These are phyloP conservation scores for Polyommatus icarus DNA, from an alignment of 2,888 invertebrate species.

Conservation along the genomic window DNA sequence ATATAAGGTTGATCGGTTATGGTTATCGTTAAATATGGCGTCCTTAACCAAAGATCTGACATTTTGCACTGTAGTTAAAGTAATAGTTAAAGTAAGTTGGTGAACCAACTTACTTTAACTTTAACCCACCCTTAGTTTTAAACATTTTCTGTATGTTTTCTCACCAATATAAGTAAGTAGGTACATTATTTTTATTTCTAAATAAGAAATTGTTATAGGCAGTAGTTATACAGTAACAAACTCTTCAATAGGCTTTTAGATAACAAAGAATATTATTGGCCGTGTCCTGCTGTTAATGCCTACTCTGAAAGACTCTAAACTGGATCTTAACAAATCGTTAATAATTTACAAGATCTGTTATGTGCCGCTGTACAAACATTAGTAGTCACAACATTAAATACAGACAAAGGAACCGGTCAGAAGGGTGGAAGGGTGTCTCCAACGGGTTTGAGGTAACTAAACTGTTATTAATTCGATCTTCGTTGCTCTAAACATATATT, in stretches of 20 bases:
- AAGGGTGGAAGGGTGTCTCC: slow-evolving; percentile 39
- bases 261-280: neutral
- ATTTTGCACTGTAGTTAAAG: too few relatives aligned
- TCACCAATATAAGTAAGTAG: too few relatives aligned
- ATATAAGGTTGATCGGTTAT: too few relatives aligned
- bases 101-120: too few relatives aligned
- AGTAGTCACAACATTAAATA: slow-evolving; percentile 21
- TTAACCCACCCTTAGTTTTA: too few relatives aligned
- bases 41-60: too few relatives aligned
- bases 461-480: slow-evolving; percentile 16
- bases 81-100: too few relatives aligned
- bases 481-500: neutral
- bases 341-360: slow-evolving; percentile 11
- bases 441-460: slow-evolving; percentile 1
- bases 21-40: too few relatives aligned
- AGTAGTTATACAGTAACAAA: neutral
- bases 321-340: slow-evolving; percentile 9
- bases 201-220: too few relatives aligned
- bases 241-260: neutral
- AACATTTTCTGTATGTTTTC: too few relatives aligned
- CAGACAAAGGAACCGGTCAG: slow-evolving; percentile 64
- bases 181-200: too few relatives aligned
- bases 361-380: neutral
- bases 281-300: neutral
- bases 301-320: neutral